Base-by-base conservation (phyloP, 2,113 vertebrate genomes). In the Melanotaenia duboulayi region DNA sequence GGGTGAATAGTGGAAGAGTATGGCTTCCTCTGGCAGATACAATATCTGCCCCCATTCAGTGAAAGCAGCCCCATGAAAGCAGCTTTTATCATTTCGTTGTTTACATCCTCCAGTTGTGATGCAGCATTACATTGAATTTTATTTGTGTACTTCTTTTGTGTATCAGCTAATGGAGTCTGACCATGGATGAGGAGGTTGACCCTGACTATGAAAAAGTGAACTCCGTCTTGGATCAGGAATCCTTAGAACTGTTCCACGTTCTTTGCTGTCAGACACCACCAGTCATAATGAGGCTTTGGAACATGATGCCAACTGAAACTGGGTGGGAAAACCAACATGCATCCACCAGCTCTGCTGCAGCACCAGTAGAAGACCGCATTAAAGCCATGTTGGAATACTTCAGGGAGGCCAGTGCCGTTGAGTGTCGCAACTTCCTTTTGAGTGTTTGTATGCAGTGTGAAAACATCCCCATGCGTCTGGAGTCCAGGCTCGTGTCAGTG, bases 401-500 rank as follows among this genome's bases (percentile, higher is more conserved):
- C 67, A 66, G 39, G 0, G 0, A 7, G 4, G 86, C 91, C 2
- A 83, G 75, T 0, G 14, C 4, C 0, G 57, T 52, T 32, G 78
- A 74, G 2, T 97, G 95, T 90, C 5, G 83, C 2, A 39, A n/a
- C 0, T 96, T 98, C 77, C 85, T 95, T 0, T 68, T 93, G 22
- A 80, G 68, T 0, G 11, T 96, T 60, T 97, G 95, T 73, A 84
- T 95, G 67, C 77, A 93, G 3, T 91, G 91, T 0, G 88, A 93
- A 6, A 51, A 82, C 63, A 91, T 97, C 9, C 96, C 96, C 0
- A 88, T 97, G 87, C 72, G 79, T 0, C 88, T 96, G 73, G 97
- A 97, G 73, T 91, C 91, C 0, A 79, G 6, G 17, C 92, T 97
- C 11, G 56, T 97, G 54, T 95, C 94, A 35, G 83, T 71, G 2